Evolutionary conservation across 2,797 vertebrate genomes (phyloP).

Genomic region (Myotis planiceps): DNA sequence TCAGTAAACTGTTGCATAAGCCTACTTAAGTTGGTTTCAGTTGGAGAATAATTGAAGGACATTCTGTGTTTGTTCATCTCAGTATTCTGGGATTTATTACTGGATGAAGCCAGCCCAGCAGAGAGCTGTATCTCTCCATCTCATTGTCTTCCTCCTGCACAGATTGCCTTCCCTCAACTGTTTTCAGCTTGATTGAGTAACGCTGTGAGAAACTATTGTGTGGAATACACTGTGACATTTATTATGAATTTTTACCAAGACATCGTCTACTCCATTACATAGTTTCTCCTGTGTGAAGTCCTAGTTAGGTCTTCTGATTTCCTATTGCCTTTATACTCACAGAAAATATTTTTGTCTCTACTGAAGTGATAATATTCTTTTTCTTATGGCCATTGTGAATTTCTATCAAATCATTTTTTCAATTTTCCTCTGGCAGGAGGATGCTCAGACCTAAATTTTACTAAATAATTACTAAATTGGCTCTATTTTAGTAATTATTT

Average conservation of each 20-base stretch:
- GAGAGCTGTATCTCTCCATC: neutral
- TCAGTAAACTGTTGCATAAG: neutral
- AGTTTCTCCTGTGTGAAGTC: neutral
- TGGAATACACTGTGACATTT: neutral
- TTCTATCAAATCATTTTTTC: neutral
- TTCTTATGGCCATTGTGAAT: slow-evolving; percentile 1
- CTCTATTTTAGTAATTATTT: neutral
- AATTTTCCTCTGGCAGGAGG: neutral
- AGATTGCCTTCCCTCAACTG: neutral
- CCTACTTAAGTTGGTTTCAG: neutral
- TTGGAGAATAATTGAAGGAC: slow-evolving; percentile 1
- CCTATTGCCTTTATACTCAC: neutral
- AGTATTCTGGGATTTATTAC: neutral
- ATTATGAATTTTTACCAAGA: neutral
- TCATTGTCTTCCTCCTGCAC: neutral
- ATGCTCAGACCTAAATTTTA: slow-evolving; percentile 27
- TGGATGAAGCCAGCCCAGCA: neutral
- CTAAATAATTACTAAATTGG: neutral
- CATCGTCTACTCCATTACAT: neutral
- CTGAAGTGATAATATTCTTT: neutral
- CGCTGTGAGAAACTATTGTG: neutral
- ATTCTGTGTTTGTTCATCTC: neutral
- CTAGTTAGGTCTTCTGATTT: neutral
- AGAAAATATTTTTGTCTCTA: slow-evolving; percentile 11
- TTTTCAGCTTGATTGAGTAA: slow-evolving; percentile 8